phyloP scores from a whole-genome alignment of 2,888 invertebrate genomes.

The Meloe dianella region DNA sequence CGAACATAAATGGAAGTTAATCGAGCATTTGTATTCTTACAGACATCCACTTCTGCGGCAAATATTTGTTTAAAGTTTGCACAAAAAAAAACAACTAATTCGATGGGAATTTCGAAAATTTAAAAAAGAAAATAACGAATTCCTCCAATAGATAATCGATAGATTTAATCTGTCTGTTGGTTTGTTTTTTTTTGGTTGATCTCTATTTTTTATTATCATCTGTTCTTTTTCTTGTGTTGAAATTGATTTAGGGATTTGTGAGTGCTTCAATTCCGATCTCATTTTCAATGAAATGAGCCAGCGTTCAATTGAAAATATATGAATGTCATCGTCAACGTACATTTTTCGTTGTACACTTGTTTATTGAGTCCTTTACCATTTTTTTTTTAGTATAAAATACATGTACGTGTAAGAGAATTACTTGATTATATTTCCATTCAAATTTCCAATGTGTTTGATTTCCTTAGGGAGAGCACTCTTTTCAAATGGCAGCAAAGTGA shows the following conservation, averaged over 20 bases:
- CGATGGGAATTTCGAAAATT: background rate
- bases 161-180: background rate
- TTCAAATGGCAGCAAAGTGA: conserved; percentile 33
- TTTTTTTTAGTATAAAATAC: conserved; percentile 48
- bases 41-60: background rate
- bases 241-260: background rate
- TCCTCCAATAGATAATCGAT: background rate
- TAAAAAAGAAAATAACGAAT: background rate
- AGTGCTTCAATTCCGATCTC: background rate
- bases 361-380: conserved; percentile 47
- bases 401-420: conserved; percentile 39
- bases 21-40: too few species aligned
- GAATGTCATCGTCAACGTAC: background rate
- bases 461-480: conserved; percentile 48
- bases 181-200: too few species aligned
- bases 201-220: background rate
- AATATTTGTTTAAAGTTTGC: background rate
- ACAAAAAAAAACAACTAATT: background rate
- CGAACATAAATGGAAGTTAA: background rate
- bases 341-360: conserved; percentile 34
- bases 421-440: conserved; percentile 54
- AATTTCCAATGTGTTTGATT: conserved; percentile 50
- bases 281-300: background rate
- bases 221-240: background rate
- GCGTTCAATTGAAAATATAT: background rate